Percentiles rank a stretch among this genome's conserved stretches.
Evolutionary conservation across 35 echinoderm and acorn worm species (phyloP).

Genomic region (Holothuria glaberrima): DNA sequence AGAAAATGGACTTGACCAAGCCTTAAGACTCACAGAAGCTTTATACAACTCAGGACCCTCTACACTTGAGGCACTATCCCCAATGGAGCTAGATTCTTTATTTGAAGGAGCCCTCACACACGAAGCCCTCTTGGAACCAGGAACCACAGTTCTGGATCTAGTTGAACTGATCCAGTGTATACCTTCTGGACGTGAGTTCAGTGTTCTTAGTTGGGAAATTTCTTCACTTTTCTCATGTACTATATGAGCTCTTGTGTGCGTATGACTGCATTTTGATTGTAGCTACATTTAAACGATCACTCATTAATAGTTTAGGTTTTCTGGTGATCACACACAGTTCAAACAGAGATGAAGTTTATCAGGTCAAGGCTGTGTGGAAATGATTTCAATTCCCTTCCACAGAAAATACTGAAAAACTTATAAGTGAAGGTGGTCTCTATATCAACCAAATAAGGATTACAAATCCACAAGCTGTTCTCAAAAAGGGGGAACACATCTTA

Average conservation of each 20-base stretch:
- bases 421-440: slow-evolving; percentile 73
- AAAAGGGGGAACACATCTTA: slow-evolving; percentile 77
- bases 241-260: no score
- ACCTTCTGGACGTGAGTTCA: slow-evolving; percentile 66
- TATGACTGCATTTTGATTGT: no score
- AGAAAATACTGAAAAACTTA: slow-evolving; percentile 52
- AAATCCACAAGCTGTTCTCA: slow-evolving; percentile 62
- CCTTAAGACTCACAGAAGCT: slow-evolving; percentile 72
- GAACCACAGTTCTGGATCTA: slow-evolving; percentile 65
- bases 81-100: slow-evolving; percentile 56
- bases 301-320: no score
- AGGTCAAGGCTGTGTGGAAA: no score
- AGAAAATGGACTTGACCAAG: slow-evolving; percentile 88
- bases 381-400: no score
- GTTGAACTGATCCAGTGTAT: slow-evolving; percentile 73
- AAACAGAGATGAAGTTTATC: no score
- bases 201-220: neutral
- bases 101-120: slow-evolving; percentile 69
- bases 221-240: neutral
- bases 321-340: no score
- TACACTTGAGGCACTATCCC: slow-evolving; percentile 64
- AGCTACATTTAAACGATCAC: no score
- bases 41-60: slow-evolving; percentile 65
- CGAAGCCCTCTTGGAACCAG: slow-evolving; percentile 74
- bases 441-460: slow-evolving; percentile 71